Evolutionary conservation across 1,140 invertebrate species (phyloP), one percentile per base, ranked within the genome.

Genomic region (Mesaphorura yosii): DNA sequence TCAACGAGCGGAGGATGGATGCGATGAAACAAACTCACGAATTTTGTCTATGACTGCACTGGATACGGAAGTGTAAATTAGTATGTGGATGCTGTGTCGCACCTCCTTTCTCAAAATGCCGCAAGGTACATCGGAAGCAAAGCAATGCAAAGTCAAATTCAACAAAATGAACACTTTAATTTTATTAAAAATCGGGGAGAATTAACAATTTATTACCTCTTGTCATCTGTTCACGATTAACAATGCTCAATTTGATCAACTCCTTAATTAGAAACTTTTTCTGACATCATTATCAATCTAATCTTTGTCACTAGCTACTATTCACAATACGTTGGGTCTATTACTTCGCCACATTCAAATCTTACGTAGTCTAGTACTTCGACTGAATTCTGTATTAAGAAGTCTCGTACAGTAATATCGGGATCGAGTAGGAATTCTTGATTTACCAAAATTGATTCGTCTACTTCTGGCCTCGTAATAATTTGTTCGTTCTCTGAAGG

Each of bases 351-450:
- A 68, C 86, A 84, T 69, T 89, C 86, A 68, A 83, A 89, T 41
- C 88, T 76, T 52, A 81, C 76, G 71, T 86, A 94, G 68, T 90
- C 86, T n/a, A 86, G 48, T 26, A 92, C 69, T 66, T 79, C 72
- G 1, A 82, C 67, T 57, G 78, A 72, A 64, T 82, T 75, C 52
- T 81, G 75, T 27, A 78, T 66, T 19, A 92, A 65, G 17, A 88
- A 70, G 51, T 92, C 80, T 23, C 80, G 76, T 1, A 93, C 81
- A 5, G 76, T 84, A 6, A 79, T 63, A 42, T 72, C 73, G 2
- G 83, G 75, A 67, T 94, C 84, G 3, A 88, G 65, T n/a, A 94
- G 69, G 68, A 83, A 94, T 64, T 91, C 88, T 72, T 94, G 90
- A 67, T 79, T 79, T 45, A 93, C 78, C 48, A 95, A 73, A 61